Conservation (phyloP, 2,113 vertebrate genomes). For the Gopherus evgoodei region DNA sequence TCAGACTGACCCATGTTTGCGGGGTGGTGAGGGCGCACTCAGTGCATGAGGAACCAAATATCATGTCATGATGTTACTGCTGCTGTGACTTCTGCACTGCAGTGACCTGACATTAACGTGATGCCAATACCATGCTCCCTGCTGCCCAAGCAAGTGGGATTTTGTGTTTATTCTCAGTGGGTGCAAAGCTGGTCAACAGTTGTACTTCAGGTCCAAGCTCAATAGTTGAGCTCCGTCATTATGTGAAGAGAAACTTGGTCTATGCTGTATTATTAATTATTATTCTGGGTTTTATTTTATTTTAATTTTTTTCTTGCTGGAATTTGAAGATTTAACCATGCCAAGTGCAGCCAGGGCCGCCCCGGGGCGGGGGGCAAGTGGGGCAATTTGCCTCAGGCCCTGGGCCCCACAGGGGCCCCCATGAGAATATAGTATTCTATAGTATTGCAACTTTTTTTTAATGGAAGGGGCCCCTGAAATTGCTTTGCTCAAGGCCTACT, state of each 20-base stretch:
- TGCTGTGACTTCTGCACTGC: not conserved
- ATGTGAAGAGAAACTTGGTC: not conserved
- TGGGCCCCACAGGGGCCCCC: too few relatives aligned
- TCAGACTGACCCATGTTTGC: not conserved
- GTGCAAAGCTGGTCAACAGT: constrained; percentile 33
- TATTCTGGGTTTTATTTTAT: constrained; percentile 6
- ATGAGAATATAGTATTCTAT: too few relatives aligned
- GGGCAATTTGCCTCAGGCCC: too few relatives aligned
- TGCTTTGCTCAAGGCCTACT: too few relatives aligned
- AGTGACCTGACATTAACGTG: not conserved
- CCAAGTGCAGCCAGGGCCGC: not conserved
- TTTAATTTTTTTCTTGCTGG: rapidly evolving
- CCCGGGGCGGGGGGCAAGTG: too few relatives aligned
- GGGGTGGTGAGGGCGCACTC: not conserved
- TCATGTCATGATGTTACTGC: not conserved
- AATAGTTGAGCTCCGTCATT: constrained; percentile 22
- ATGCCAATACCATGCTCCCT: not conserved
- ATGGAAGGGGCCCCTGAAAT: too few relatives aligned
- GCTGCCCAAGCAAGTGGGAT: not conserved
- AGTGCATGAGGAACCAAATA: not conserved
- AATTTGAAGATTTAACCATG: not conserved
- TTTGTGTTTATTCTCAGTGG: not conserved
- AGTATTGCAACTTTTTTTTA: too few relatives aligned
- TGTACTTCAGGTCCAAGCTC: not conserved
- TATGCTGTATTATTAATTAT: constrained; percentile 29